Percentiles rank a stretch among this genome's conserved stretches.
Evolutionary conservation across 30 jellyfish, hydroid and myxozoan genomes (phyloP).

Genomic region (Nemopilema nomurai): DNA sequence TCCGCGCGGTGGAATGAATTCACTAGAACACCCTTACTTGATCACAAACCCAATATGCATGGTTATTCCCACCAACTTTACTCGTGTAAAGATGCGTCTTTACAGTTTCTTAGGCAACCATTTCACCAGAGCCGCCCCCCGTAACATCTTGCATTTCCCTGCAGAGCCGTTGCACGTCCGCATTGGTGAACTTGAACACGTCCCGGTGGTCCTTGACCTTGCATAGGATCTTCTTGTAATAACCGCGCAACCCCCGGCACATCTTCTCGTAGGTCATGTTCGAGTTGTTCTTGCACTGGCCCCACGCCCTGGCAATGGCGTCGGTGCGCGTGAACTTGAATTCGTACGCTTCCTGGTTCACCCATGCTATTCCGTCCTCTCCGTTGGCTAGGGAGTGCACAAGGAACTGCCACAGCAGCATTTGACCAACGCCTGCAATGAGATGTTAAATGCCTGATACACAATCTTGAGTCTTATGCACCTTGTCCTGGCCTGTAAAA

Average conservation of each 20-base stretch:
- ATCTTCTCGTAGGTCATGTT: conserved; percentile 63
- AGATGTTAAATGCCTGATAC: neutral
- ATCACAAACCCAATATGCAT: neutral
- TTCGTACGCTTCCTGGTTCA: conserved; percentile 43
- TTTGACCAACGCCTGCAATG: conserved; percentile 52
- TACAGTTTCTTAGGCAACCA: neutral
- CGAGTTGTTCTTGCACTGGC: conserved; percentile 37
- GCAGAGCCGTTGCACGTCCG: conserved; percentile 29
- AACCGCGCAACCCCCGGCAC: conserved; percentile 57
- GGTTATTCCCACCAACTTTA: neutral
- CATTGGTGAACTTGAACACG: conserved; percentile 42
- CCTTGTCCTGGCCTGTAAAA: no score
- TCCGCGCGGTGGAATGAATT: no score
- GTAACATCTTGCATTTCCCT: conserved; percentile 11
- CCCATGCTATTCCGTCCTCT: conserved; percentile 55
- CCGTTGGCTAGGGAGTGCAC: conserved; percentile 36
- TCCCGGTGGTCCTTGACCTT: conserved; percentile 48
- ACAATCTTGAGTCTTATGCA: no score
- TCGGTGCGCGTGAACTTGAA: conserved; percentile 63
- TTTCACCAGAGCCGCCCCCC: neutral
- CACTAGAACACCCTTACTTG: neutral
- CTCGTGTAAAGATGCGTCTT: neutral
- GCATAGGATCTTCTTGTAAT: conserved; percentile 37
- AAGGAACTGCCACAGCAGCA: conserved; percentile 53
- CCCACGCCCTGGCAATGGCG: conserved; percentile 60